Evolutionary conservation across 2,888 invertebrate species (phyloP).

Genomic region (Watsonalla binaria): DNA sequence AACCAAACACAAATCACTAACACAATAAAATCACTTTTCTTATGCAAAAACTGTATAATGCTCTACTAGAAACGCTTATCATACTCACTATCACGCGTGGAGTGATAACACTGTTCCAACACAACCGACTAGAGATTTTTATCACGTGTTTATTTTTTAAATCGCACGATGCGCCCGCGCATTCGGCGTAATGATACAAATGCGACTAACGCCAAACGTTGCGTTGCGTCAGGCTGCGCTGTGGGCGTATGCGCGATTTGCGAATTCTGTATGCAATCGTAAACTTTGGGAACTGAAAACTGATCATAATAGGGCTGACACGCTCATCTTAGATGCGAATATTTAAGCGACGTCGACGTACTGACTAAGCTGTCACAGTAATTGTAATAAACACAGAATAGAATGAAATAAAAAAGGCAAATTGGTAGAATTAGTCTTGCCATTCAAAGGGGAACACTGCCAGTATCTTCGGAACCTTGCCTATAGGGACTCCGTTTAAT

Average conservation of each 20-base stretch:
- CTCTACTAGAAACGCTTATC: neutral
- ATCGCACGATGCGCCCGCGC: slow-evolving; percentile 24
- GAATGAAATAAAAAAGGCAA: no score
- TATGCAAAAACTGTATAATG: neutral
- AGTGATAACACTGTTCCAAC: neutral
- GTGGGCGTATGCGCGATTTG: slow-evolving; percentile 9
- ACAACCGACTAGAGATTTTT: neutral
- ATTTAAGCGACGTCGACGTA: no score
- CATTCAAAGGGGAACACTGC: no score
- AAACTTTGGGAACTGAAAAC: slow-evolving; percentile 5
- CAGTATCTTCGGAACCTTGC: no score
- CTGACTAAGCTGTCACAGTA: no score
- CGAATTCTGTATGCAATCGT: slow-evolving; percentile 5
- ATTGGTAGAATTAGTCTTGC: no score
- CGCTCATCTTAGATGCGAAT: no score
- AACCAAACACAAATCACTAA: slow-evolving; percentile 5
- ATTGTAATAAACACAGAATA: no score
- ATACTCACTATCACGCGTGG: neutral
- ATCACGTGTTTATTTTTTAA: slow-evolving; percentile 29
- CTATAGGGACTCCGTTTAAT: no score
- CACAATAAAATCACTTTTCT: slow-evolving; percentile 6
- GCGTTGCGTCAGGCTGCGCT: slow-evolving; percentile 7
- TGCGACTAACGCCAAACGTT: slow-evolving; percentile 21
- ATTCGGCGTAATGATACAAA: slow-evolving; percentile 22
- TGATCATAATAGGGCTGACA: neutral